Conservation (phyloP, 2,888 invertebrate species). For the Lordiphosa fenestrarum region DNA sequence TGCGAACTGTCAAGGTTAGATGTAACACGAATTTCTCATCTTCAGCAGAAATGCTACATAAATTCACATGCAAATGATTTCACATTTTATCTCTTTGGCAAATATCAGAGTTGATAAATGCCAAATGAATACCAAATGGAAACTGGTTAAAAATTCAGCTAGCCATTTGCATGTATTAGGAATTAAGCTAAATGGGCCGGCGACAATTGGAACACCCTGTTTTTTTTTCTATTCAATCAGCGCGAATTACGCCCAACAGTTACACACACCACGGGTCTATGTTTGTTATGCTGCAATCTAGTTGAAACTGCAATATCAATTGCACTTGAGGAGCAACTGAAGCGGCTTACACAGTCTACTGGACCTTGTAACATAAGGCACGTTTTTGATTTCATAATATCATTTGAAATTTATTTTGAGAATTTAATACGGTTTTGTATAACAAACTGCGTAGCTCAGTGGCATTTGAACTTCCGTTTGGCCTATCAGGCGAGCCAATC, state of each 20-base stretch:
- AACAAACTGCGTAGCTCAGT: constrained; percentile 43
- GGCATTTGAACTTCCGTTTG: constrained; percentile 49
- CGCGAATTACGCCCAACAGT: constrained; percentile 45
- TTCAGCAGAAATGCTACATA: constrained; percentile 1
- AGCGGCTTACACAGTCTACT: background rate
- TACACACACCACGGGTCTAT: no score
- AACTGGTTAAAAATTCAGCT: constrained; percentile 28
- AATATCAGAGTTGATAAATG: constrained; percentile 68
- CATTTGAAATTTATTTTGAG: constrained; percentile 2
- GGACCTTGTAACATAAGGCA: constrained; percentile 38
- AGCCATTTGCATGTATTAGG: constrained; percentile 29
- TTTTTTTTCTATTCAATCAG: constrained; percentile 14
- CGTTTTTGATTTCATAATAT: constrained; percentile 18
- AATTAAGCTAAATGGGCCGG: constrained; percentile 17
- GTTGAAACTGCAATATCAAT: constrained; percentile 35
- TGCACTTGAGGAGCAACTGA: constrained; percentile 25
- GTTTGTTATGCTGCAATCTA: constrained; percentile 30
- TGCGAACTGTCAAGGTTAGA: no score
- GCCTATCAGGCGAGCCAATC: background rate
- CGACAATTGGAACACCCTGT: constrained; percentile 41
- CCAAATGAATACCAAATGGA: constrained; percentile 27
- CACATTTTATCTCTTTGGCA: constrained; percentile 32
- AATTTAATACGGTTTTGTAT: constrained; percentile 6
- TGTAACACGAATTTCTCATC: no score
- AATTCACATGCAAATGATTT: constrained; percentile 4